Percentiles rank a stretch among this genome's conserved stretches.
Evolutionary conservation across 2,113 vertebrate genomes (phyloP).

Genomic region (Ptychochromis oligacanthus): DNA sequence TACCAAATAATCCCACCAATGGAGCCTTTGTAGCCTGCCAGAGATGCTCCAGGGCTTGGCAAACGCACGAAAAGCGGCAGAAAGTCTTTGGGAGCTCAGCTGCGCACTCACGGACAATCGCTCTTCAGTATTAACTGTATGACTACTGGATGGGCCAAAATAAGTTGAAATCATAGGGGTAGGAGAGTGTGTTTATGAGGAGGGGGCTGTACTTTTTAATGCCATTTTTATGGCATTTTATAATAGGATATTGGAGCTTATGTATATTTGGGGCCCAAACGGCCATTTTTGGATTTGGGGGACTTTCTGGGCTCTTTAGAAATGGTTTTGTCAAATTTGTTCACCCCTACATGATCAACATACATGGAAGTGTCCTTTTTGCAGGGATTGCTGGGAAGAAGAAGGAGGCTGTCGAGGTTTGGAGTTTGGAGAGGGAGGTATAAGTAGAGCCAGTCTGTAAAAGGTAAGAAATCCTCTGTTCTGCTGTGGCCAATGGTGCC

Average conservation of each 20-base stretch:
- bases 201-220: constrained; percentile 51
- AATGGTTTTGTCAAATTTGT: constrained; percentile 67
- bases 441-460: constrained; percentile 19
- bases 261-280: not conserved
- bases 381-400: constrained; percentile 87
- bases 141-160: constrained; percentile 71
- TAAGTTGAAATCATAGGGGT: constrained; percentile 73
- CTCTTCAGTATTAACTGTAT: constrained; percentile 53
- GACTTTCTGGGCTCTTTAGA: constrained; percentile 32
- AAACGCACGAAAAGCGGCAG: constrained; percentile 31
- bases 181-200: constrained; percentile 27
- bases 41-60: constrained; percentile 47
- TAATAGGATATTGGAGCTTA: constrained; percentile 41
- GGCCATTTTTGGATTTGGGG: constrained; percentile 38
- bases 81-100: constrained; percentile 35
- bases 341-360: constrained; percentile 80
- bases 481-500: constrained; percentile 24
- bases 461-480: constrained; percentile 77
- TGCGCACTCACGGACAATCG: constrained; percentile 61
- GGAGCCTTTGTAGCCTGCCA: constrained; percentile 16
- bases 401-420: constrained; percentile 77
- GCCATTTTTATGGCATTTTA: constrained; percentile 28
- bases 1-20: constrained; percentile 5
- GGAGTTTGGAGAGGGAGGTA: constrained; percentile 64
- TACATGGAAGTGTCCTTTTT: constrained; percentile 83